Base-by-base conservation (phyloP, 2,797 vertebrate species). In the Decapterus maruadsi region DNA sequence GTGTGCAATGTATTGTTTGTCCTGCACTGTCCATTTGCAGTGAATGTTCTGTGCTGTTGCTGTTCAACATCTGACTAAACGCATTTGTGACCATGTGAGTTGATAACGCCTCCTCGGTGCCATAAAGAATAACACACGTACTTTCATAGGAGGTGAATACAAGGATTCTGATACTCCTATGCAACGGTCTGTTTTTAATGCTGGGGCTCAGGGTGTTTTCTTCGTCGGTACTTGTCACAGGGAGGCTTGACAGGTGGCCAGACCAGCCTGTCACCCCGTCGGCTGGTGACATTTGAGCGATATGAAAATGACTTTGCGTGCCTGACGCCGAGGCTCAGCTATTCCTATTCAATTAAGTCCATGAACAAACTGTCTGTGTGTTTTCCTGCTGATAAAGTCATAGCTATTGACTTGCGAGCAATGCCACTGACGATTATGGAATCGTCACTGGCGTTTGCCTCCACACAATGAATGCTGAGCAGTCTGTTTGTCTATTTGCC, bases 351-450 rank as follows among this genome's bases (percentile, higher is more conserved):
- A 94, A 92, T 94, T 93, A 94, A 92, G 85, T 88, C 85, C 73
- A 84, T 75, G 85, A 85, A 87, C 87, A 90, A 92, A 88, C 88
- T 69, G 79, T 83, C 81, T 90, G 90, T 90, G 87, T 93, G 92
- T 92, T 93, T 92, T 85, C 85, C 83, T 87, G 79, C 90, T 90
- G 91, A 94, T 94, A 93, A 92, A 93, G 91, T 92, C 89, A 76
- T 86, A 74, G 86, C 90, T 91, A 91, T 94, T 93, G 92, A 92
- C 90, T 92, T 86, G 78, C 84, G 89, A 90, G 87, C 82, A 81
- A 75, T 75, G 29, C 77, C 59, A 79, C 70, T 85, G 84, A 90
- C 65, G 68, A 91, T 94, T 88, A 90, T 86, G 76, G 90, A 92
- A 92, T 84, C 82, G 45, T 46, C 45, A 46, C 14, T 19, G 16